Conservation (phyloP, 2,113 vertebrate genomes). For the Thamnaconus septentrionalis region DNA sequence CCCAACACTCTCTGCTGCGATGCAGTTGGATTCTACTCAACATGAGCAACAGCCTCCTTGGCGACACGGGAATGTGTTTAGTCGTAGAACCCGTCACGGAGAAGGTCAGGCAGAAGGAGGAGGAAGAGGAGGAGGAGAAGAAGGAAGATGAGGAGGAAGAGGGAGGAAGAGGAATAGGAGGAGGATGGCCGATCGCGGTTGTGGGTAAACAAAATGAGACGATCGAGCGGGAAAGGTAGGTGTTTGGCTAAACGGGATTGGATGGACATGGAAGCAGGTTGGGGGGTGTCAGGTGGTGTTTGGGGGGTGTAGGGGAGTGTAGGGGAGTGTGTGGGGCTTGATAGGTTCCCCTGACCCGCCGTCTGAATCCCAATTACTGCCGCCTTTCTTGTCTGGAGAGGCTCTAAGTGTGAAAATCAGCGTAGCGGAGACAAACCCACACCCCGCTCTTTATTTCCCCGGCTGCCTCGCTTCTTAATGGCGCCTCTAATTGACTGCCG, state of each 20-base stretch:
- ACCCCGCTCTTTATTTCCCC: slow-evolving; percentile 67
- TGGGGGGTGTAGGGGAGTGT: slow-evolving; percentile 43
- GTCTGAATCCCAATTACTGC: slow-evolving; percentile 68
- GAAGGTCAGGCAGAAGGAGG: too few relatives aligned
- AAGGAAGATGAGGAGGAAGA: slow-evolving; percentile 18
- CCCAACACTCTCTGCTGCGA: too few relatives aligned
- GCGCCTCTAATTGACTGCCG: slow-evolving; percentile 74
- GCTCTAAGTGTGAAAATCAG: slow-evolving; percentile 66
- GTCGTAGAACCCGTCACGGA: neutral
- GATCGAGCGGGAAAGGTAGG: slow-evolving; percentile 45
- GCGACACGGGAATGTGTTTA: too few relatives aligned
- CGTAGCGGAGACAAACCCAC: slow-evolving; percentile 45
- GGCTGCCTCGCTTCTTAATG: slow-evolving; percentile 65
- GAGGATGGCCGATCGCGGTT: slow-evolving; percentile 37
- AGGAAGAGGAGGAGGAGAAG: too few relatives aligned
- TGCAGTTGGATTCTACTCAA: too few relatives aligned
- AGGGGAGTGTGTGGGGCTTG: slow-evolving; percentile 45
- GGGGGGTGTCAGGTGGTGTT: slow-evolving; percentile 34
- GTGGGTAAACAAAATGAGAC: slow-evolving; percentile 50
- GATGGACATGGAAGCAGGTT: slow-evolving; percentile 42
- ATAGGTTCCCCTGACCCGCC: slow-evolving; percentile 56
- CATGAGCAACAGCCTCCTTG: too few relatives aligned
- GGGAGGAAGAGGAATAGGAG: slow-evolving; percentile 58
- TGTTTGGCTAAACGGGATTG: slow-evolving; percentile 56
- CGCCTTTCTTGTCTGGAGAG: slow-evolving; percentile 59